Conservation (phyloP, 2,888 invertebrate species). For the Timema podura region DNA sequence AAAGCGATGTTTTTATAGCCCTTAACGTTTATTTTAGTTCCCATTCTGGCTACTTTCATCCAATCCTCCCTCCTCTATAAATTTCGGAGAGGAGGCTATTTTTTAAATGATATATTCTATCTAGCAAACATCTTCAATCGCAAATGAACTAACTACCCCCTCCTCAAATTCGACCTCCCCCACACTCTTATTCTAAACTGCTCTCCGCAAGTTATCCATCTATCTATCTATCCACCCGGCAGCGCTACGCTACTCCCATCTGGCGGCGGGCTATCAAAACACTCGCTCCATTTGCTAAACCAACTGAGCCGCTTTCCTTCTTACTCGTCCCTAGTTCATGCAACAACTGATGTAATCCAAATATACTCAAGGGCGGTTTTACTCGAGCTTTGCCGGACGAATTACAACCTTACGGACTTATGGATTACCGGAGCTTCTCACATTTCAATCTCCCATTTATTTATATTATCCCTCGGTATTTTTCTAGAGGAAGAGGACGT, state of each 20-base stretch:
- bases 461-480: constrained; percentile 20
- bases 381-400: background rate
- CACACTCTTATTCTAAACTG: too few relatives aligned
- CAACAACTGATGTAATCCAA: background rate
- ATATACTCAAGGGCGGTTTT: background rate
- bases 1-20: too few relatives aligned
- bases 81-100: background rate
- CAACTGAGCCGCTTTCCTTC: constrained; percentile 40
- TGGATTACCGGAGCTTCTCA: background rate
- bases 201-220: too few relatives aligned
- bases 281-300: constrained; percentile 52
- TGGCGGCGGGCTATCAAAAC: constrained; percentile 44
- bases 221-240: background rate
- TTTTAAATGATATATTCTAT: background rate
- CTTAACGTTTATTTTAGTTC: too few relatives aligned
- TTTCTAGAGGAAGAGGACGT: constrained; percentile 15
- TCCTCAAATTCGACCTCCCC: background rate
- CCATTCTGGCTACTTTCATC: too few relatives aligned
- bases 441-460: constrained; percentile 7
- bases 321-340: background rate
- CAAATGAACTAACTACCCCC: background rate
- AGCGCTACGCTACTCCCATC: background rate
- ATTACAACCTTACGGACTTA: background rate
- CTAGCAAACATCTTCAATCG: background rate
- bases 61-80: too few relatives aligned